These are phyloP conservation scores for Anser brachyrhynchus DNA, from an alignment of 2,113 vertebrate genomes.

Conservation along the genomic window DNA sequence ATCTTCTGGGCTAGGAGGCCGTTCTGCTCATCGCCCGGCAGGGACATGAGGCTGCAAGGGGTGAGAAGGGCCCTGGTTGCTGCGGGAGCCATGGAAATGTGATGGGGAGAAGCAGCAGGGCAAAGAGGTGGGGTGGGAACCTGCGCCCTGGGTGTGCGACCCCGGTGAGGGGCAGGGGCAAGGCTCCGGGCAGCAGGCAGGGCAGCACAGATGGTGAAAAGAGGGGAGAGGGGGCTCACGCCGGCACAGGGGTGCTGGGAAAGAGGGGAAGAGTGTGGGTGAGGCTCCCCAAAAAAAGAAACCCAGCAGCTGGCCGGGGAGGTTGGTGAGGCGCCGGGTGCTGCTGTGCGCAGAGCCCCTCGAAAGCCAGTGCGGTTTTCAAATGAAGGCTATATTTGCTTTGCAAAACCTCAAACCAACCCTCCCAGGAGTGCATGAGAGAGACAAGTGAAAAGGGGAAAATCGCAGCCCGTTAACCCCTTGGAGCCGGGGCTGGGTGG, in stretches of 20 bases:
- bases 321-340: background rate
- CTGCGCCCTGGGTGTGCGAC: rapidly evolving
- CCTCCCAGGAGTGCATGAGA: background rate
- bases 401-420: constrained; percentile 11
- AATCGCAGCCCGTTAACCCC: rapidly evolving
- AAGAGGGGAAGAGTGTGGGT: background rate
- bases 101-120: background rate
- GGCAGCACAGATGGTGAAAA: no score
- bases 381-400: background rate
- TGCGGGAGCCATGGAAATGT: background rate
- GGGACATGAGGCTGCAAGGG: background rate
- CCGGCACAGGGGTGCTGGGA: no score
- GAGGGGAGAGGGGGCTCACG: background rate
- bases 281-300: background rate
- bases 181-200: rapidly evolving
- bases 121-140: rapidly evolving
- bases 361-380: background rate
- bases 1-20: background rate
- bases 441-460: background rate
- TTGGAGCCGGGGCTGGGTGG: rapidly evolving
- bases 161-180: background rate
- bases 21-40: background rate
- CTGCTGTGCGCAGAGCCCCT: background rate
- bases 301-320: background rate
- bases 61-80: no score